Percentiles rank a stretch among this genome's conserved stretches.
Evolutionary conservation across 2,888 invertebrate genomes (phyloP).

Genomic region (Phania funesta): DNA sequence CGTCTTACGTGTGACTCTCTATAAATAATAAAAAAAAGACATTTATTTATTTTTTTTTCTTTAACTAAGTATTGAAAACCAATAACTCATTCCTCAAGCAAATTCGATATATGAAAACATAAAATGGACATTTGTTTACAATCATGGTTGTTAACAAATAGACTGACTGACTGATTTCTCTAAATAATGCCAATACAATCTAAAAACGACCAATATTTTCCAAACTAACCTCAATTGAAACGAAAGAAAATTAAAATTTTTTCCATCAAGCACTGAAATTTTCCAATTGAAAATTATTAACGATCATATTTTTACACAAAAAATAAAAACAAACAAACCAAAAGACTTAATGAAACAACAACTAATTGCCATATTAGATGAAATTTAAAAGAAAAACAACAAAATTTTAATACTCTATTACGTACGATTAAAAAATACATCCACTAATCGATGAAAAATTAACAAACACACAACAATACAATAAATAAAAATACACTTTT

Average conservation of each 20-base stretch:
- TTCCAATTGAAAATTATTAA: slow-evolving; percentile 35
- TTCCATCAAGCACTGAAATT: slow-evolving; percentile 35
- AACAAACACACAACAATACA: slow-evolving; percentile 33
- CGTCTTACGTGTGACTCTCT: slow-evolving; percentile 27
- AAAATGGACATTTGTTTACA: slow-evolving; percentile 12
- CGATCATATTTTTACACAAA: slow-evolving; percentile 43
- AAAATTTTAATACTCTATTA: slow-evolving; percentile 55
- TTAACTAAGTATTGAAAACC: slow-evolving; percentile 23
- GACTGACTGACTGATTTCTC: slow-evolving; percentile 64
- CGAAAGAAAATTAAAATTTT: not conserved
- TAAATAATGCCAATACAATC: slow-evolving; percentile 57
- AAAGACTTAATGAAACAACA: slow-evolving; percentile 61
- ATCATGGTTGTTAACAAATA: slow-evolving; percentile 42
- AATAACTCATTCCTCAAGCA: slow-evolving; percentile 42
- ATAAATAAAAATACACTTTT: slow-evolving; percentile 36
- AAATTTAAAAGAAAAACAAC: slow-evolving; percentile 45
- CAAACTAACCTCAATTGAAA: slow-evolving; percentile 22
- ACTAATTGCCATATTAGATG: slow-evolving; percentile 64
- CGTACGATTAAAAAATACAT: slow-evolving; percentile 23
- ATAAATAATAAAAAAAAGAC: slow-evolving; percentile 28
- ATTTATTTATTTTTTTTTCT: slow-evolving; percentile 6
- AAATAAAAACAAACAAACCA: slow-evolving; percentile 46
- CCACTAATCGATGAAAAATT: slow-evolving; percentile 17
- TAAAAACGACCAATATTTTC: slow-evolving; percentile 52
- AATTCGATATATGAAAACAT: slow-evolving; percentile 54